Percentiles rank a stretch among this genome's conserved stretches.
Conservation (phyloP, 2,797 vertebrate genomes). For the Amblyraja radiata region DNA sequence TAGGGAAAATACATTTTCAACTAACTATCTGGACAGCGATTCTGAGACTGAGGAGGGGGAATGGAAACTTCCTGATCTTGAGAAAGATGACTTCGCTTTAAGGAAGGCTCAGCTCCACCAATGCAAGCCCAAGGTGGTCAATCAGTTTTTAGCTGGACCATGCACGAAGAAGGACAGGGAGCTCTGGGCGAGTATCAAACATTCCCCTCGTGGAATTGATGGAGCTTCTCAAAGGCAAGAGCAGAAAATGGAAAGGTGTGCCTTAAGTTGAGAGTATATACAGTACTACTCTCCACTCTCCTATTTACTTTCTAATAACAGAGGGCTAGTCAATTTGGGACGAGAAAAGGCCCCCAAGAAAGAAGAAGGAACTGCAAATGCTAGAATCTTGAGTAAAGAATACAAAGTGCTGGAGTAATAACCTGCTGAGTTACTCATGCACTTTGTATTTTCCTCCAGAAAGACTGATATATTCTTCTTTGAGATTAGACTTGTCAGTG, state of each 20-base stretch:
- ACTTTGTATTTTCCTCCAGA: too few species aligned
- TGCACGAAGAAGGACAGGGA: constrained; percentile 49
- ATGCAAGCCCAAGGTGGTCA: constrained; percentile 47
- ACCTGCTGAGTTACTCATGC: too few species aligned
- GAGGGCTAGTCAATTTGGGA: constrained; percentile 43
- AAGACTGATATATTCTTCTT: constrained; percentile 37
- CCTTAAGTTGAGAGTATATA: constrained; percentile 19
- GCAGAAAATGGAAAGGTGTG: constrained; percentile 57
- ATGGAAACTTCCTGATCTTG: constrained; percentile 73
- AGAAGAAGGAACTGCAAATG: not conserved
- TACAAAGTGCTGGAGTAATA: too few species aligned
- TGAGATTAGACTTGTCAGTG: constrained; percentile 45
- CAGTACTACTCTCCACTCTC: not conserved
- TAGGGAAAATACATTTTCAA: constrained; percentile 72
- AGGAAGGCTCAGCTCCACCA: constrained; percentile 59
- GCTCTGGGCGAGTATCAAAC: constrained; percentile 47
- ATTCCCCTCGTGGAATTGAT: constrained; percentile 36
- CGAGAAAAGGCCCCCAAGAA: constrained; percentile 43
- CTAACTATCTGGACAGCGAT: constrained; percentile 55
- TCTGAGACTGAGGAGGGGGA: constrained; percentile 63
- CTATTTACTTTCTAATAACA: not conserved
- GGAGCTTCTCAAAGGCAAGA: constrained; percentile 44
- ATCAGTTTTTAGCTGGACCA: constrained; percentile 55
- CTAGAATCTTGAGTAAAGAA: too few species aligned
- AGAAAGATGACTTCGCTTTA: constrained; percentile 82